These are phyloP conservation scores for Antechinus flavipes DNA, from an alignment of 2,113 vertebrate genomes.

Conservation along the genomic window DNA sequence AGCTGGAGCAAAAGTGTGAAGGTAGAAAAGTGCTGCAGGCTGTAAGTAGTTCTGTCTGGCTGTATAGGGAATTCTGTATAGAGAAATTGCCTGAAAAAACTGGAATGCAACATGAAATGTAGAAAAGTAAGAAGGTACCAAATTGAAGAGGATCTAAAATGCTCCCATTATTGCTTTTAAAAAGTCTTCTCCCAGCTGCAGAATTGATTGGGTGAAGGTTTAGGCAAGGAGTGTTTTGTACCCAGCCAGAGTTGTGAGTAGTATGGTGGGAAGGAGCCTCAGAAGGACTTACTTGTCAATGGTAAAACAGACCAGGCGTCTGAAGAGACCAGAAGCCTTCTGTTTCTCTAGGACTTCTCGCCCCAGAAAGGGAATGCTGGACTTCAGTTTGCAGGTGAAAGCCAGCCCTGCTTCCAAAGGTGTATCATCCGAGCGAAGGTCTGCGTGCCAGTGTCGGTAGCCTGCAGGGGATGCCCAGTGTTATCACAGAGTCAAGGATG, in stretches of 20 bases:
- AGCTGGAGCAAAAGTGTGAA: background rate
- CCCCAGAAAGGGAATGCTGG: constrained; percentile 90
- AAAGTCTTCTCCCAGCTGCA: background rate
- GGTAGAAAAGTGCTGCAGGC: background rate
- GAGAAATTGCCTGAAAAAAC: background rate
- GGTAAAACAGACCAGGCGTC: constrained; percentile 94
- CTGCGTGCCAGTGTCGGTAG: constrained; percentile 96
- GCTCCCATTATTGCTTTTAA: background rate
- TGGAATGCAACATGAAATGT: background rate
- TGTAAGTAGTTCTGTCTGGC: background rate
- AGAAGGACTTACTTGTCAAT: constrained; percentile 88
- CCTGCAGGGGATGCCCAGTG: constrained; percentile 80
- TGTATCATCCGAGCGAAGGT: constrained; percentile 93
- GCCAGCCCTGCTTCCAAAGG: constrained; percentile 94
- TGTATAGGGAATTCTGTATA: background rate
- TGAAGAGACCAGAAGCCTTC: constrained; percentile 87
- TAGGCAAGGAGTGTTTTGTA: background rate
- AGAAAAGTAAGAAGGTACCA: background rate
- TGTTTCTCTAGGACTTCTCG: constrained; percentile 90
- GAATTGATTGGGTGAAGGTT: background rate
- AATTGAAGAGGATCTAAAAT: background rate
- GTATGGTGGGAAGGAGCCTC: rapidly evolving
- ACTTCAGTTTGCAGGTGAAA: constrained; percentile 96
- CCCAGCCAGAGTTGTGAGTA: background rate
- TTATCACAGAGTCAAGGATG: rapidly evolving